These are phyloP conservation scores for Danionella dracula DNA, from an alignment of 2,797 vertebrate genomes.

Conservation along the genomic window DNA sequence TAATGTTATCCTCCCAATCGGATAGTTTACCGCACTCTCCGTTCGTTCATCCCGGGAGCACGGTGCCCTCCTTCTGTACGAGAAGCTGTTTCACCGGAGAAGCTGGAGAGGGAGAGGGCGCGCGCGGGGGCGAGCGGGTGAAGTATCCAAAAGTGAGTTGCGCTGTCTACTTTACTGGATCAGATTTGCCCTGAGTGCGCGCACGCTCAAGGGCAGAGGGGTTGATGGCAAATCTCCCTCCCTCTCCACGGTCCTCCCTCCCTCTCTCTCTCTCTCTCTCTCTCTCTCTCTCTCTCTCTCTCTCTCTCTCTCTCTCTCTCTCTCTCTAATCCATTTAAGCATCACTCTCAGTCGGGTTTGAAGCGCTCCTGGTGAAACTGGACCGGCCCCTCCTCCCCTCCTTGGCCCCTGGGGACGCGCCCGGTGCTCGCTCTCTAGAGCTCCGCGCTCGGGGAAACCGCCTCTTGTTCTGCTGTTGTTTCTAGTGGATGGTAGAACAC, in stretches of 20 bases:
- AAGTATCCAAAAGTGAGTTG: conserved; percentile 69
- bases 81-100: conserved; percentile 49
- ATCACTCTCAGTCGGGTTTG: conserved; percentile 82
- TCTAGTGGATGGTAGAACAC: neutral
- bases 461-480: neutral
- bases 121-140: conserved; percentile 36
- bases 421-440: neutral
- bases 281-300: conserved; percentile 62
- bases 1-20: conserved; percentile 30
- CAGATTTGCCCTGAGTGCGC: conserved; percentile 70
- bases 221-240: conserved; percentile 75
- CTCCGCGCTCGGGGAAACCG: neutral
- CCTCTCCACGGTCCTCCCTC: conserved; percentile 54
- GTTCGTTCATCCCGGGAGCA: conserved; percentile 37
- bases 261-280: conserved; percentile 59
- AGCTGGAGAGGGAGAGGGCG: neutral
- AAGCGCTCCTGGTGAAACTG: conserved; percentile 74
- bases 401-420: conserved; percentile 29
- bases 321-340: conserved; percentile 80
- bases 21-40: conserved; percentile 57
- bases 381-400: conserved; percentile 67
- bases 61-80: conserved; percentile 64
- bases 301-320: conserved; percentile 56
- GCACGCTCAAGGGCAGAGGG: conserved; percentile 81
- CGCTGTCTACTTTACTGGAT: conserved; percentile 63